A percentile compares a stretch with the other conserved stretches of the same genome.
Conservation (phyloP, 2,888 invertebrate species). For the Mechanitis mazaeus region DNA sequence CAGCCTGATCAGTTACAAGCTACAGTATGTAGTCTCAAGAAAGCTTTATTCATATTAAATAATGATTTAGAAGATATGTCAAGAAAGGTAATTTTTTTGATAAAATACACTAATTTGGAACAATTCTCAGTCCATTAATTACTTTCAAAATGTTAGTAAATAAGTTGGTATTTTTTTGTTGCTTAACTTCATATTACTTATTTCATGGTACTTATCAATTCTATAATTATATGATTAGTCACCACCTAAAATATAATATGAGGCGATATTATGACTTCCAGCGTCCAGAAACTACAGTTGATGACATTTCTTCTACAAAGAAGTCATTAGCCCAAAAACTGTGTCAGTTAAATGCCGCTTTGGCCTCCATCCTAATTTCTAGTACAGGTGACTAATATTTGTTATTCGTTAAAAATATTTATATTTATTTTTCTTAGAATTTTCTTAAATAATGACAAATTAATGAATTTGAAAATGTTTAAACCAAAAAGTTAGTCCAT, state of each 20-base stretch:
- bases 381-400: constrained; percentile 35
- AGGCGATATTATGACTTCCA: neutral
- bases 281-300: constrained; percentile 2
- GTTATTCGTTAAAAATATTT: neutral
- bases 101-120: too few relatives aligned
- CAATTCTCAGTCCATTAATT: too few relatives aligned
- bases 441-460: too few relatives aligned
- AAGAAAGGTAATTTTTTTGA: too few relatives aligned
- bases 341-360: constrained; percentile 49
- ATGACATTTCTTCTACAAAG: neutral
- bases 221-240: too few relatives aligned
- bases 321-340: constrained; percentile 36
- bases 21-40: neutral
- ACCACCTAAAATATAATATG: neutral
- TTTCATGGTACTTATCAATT: neutral
- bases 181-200: neutral
- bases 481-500: too few relatives aligned
- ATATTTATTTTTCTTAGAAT: neutral
- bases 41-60: neutral
- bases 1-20: neutral
- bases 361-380: constrained; percentile 45
- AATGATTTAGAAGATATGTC: neutral
- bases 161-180: too few relatives aligned
- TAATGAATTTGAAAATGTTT: too few relatives aligned
- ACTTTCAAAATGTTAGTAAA: neutral